A percentile compares a stretch with the other conserved stretches of the same genome.
phyloP scores from a whole-genome alignment of 1,140 invertebrate species.

The Saccostrea cuccullata region DNA sequence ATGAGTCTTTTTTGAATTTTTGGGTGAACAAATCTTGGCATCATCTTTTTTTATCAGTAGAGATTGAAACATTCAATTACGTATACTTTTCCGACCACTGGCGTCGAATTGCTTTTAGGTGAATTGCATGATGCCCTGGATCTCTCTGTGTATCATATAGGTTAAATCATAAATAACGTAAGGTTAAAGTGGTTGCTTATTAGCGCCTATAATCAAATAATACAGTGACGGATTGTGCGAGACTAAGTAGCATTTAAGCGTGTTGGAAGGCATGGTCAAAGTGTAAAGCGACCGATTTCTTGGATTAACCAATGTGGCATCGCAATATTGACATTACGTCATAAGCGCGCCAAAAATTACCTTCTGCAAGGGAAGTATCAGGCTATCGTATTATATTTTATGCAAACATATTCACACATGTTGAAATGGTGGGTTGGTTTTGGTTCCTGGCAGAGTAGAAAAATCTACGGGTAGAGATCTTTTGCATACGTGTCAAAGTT shows the following conservation, averaged over 20 bases:
- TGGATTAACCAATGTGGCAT: conserved; percentile 35
- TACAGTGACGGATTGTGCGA: conserved; percentile 15
- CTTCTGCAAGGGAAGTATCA: conserved; percentile 24
- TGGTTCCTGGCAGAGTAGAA: conserved; percentile 2
- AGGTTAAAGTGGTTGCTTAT: conserved; percentile 30
- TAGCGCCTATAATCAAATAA: conserved; percentile 19
- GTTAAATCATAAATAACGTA: conserved; percentile 27
- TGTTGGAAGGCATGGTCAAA: conserved; percentile 11
- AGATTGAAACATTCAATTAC: conserved; percentile 34
- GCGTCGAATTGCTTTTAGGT: conserved; percentile 33
- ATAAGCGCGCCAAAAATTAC: conserved; percentile 25
- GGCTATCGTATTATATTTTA: conserved; percentile 15
- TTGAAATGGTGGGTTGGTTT: conserved; percentile 15
- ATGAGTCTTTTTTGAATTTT: not conserved
- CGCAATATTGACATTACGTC: conserved; percentile 41
- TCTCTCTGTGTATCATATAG: conserved; percentile 26
- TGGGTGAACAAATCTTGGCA: not conserved
- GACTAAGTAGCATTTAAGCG: conserved; percentile 19
- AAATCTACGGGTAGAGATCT: not conserved
- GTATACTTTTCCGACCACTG: conserved; percentile 23
- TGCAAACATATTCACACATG: conserved; percentile 37
- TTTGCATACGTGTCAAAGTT: conserved; percentile 14
- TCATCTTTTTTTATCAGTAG: conserved; percentile 8
- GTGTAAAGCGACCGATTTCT: conserved; percentile 20
- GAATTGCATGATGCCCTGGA: conserved; percentile 19